Conservation (phyloP, 2,797 vertebrate species). For the Limosa lapponica region DNA sequence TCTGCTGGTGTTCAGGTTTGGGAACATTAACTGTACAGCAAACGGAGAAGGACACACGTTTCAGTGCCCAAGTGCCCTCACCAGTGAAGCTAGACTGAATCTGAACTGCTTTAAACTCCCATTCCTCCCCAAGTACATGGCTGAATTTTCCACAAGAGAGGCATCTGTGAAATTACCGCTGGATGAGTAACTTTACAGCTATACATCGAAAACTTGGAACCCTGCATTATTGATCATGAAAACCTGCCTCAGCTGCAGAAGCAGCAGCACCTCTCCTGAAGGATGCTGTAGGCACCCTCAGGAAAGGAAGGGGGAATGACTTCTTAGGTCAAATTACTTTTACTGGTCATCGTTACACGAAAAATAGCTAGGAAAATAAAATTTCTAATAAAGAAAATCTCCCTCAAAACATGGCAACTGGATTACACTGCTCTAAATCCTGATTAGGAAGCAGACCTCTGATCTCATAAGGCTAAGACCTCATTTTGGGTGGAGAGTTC, state of each 20-base stretch:
- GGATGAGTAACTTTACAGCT: conserved; percentile 8
- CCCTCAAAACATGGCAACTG: not conserved
- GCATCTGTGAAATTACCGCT: conserved; percentile 15
- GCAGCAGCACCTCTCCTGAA: not conserved
- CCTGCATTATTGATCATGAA: not conserved
- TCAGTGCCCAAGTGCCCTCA: not conserved
- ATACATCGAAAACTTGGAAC: not conserved
- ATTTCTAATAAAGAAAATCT: not conserved
- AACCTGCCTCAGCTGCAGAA: not conserved
- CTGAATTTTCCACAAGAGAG: not conserved
- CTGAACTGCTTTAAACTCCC: not conserved
- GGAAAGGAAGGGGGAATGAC: not conserved
- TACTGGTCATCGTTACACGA: not conserved
- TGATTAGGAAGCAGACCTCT: not conserved
- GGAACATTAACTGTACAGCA: not conserved
- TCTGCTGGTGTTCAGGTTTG: not conserved
- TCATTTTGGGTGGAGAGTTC: not conserved
- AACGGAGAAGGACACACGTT: not conserved
- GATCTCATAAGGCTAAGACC: not conserved
- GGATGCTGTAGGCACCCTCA: not conserved
- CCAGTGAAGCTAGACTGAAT: not conserved
- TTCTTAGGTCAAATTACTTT: not conserved
- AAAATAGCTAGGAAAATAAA: not conserved
- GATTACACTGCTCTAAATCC: not conserved
- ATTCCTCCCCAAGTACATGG: not conserved